Percentiles rank a stretch among this genome's conserved stretches.
Conservation (phyloP, 1,140 invertebrate genomes). For the Mesaphorura yosii region DNA sequence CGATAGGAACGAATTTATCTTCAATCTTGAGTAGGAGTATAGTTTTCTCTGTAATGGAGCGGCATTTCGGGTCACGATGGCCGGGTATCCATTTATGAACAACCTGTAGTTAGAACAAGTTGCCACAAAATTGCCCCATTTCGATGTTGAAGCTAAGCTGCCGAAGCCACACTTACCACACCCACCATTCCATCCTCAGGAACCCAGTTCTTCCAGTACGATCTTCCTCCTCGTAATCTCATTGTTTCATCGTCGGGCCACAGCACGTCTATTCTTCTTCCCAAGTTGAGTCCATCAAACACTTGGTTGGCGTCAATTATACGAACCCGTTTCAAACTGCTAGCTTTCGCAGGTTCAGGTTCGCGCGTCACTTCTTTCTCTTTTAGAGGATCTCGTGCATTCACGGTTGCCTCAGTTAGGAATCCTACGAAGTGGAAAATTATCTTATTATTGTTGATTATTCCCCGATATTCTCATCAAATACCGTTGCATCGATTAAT, state of each 20-base stretch:
- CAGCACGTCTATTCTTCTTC: slow-evolving; percentile 34
- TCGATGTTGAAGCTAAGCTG: too few species aligned
- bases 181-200: slow-evolving; percentile 84
- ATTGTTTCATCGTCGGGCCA: slow-evolving; percentile 84
- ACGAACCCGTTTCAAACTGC: slow-evolving; percentile 30
- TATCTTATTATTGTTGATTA: background rate
- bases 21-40: slow-evolving; percentile 85
- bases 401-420: slow-evolving; percentile 28
- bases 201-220: slow-evolving; percentile 77
- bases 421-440: slow-evolving; percentile 16
- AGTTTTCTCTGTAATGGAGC: slow-evolving; percentile 79
- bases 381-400: slow-evolving; percentile 22
- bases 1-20: slow-evolving; percentile 83
- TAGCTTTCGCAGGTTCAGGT: slow-evolving; percentile 23
- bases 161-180: slow-evolving; percentile 48
- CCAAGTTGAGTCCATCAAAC: slow-evolving; percentile 77
- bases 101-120: slow-evolving; percentile 44
- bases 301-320: slow-evolving; percentile 64
- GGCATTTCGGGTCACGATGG: slow-evolving; percentile 66
- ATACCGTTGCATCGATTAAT: background rate
- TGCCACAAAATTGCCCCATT: too few species aligned
- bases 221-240: slow-evolving; percentile 67
- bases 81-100: slow-evolving; percentile 85
- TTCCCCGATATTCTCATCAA: background rate
- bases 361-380: slow-evolving; percentile 12